A percentile compares a stretch with the other conserved stretches of the same genome.
Evolutionary conservation across 2,888 invertebrate species (phyloP).

Genomic region (Epirrhoe alternata): DNA sequence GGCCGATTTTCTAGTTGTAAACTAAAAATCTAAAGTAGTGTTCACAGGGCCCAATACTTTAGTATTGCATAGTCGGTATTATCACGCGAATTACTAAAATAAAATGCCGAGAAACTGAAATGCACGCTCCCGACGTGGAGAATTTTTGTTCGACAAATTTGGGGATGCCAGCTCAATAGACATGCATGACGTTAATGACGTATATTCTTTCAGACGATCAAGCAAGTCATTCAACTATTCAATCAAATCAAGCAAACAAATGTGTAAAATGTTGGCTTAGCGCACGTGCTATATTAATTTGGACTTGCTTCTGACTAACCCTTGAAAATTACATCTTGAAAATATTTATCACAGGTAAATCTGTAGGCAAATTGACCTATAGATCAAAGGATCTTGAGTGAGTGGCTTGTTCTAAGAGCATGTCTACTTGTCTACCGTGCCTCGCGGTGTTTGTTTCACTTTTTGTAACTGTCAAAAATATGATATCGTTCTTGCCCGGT

Average conservation of each 20-base stretch:
- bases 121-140: slow-evolving; percentile 74
- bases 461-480: slow-evolving; percentile 1
- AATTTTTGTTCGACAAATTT: slow-evolving; percentile 60
- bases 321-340: too few species aligned
- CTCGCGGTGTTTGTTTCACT: too few species aligned
- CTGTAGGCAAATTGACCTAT: too few species aligned
- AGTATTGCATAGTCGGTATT: slow-evolving; percentile 30
- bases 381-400: too few species aligned
- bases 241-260: too few species aligned
- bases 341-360: too few species aligned
- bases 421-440: neutral
- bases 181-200: too few species aligned
- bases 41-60: slow-evolving; percentile 25
- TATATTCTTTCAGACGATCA: neutral
- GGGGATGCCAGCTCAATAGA: slow-evolving; percentile 30
- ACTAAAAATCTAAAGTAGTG: slow-evolving; percentile 34
- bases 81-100: slow-evolving; percentile 25
- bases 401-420: too few species aligned
- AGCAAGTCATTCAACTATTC: too few species aligned
- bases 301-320: too few species aligned
- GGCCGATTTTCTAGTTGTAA: slow-evolving; percentile 37
- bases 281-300: too few species aligned
- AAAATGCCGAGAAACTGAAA: slow-evolving; percentile 47
- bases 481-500: slow-evolving; percentile 45
- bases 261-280: too few species aligned